phyloP scores from a whole-genome alignment of 2,113 vertebrate species.

The Petaurus breviceps region DNA sequence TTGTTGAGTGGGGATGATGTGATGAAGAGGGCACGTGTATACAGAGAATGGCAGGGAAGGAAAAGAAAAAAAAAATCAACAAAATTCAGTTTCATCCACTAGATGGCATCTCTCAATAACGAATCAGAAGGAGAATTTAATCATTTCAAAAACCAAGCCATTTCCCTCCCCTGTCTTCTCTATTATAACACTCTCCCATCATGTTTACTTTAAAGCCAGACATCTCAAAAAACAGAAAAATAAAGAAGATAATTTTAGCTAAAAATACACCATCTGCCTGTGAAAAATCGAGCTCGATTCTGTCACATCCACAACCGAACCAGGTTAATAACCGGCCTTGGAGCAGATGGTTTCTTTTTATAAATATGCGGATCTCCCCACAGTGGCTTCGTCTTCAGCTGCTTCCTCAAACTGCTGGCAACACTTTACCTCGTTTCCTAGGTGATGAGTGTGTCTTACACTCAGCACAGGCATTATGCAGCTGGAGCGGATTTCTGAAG shows the following conservation, averaged over 20 bases:
- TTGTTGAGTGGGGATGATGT: neutral
- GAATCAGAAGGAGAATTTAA: constrained; percentile 5
- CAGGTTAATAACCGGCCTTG: constrained; percentile 69
- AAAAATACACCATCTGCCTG: constrained; percentile 70
- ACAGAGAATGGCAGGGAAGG: neutral
- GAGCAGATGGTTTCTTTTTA: constrained; percentile 75
- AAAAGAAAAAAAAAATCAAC: neutral
- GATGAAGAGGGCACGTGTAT: neutral
- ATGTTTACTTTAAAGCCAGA: constrained; percentile 50
- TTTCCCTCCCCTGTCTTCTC: neutral
- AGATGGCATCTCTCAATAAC: constrained; percentile 71
- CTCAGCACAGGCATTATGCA: neutral
- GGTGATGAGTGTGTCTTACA: constrained; percentile 22
- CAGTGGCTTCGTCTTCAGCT: constrained; percentile 55
- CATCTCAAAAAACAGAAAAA: constrained; percentile 8
- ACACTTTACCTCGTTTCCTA: constrained; percentile 22
- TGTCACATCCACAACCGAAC: constrained; percentile 50
- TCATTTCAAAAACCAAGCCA: neutral
- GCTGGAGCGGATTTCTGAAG: constrained; percentile 48
- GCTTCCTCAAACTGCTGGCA: constrained; percentile 63
- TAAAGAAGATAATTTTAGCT: neutral
- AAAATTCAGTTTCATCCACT: constrained; percentile 44
- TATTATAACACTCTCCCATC: constrained; percentile 14
- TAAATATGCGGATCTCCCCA: constrained; percentile 60
- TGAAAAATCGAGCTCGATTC: constrained; percentile 58